Conservation (phyloP, 2,113 vertebrate species). For the Myxocyprinus asiaticus region DNA sequence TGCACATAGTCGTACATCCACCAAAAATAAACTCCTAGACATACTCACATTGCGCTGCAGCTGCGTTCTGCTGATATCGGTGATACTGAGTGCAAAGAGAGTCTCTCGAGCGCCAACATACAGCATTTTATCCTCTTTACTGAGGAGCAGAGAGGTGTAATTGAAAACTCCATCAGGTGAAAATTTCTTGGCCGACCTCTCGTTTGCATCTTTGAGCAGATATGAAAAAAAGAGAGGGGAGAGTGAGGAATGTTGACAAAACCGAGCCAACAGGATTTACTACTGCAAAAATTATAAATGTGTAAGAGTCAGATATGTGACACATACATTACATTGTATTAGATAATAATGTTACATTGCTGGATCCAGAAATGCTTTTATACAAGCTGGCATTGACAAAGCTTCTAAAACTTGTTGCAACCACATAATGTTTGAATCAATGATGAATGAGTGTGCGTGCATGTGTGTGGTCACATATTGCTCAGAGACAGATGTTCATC, state of each 20-base stretch:
- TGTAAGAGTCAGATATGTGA: constrained; percentile 8
- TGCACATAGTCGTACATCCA: too few relatives aligned
- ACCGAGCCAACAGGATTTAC: background rate
- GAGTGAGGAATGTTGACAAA: constrained; percentile 10
- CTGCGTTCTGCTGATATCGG: constrained; percentile 67
- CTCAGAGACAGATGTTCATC: constrained; percentile 46
- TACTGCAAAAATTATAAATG: constrained; percentile 19
- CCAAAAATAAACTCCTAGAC: background rate
- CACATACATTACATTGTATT: background rate
- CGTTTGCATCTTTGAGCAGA: constrained; percentile 69
- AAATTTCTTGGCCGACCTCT: constrained; percentile 78
- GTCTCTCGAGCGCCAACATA: constrained; percentile 86
- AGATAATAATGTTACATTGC: background rate
- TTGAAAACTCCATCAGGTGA: constrained; percentile 75
- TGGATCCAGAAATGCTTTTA: background rate
- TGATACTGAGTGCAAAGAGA: constrained; percentile 82
- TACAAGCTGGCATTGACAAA: too few relatives aligned
- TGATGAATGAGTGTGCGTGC: constrained; percentile 8
- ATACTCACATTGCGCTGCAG: constrained; percentile 79
- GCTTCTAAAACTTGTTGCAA: constrained; percentile 30
- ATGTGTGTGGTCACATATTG: constrained; percentile 33
- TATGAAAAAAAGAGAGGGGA: constrained; percentile 32
- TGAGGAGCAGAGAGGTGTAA: constrained; percentile 87
- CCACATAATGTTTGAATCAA: background rate
- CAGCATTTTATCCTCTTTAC: constrained; percentile 77